Evolutionary conservation across 2,888 invertebrate genomes (phyloP).

Genomic region (Hedya salicella): DNA sequence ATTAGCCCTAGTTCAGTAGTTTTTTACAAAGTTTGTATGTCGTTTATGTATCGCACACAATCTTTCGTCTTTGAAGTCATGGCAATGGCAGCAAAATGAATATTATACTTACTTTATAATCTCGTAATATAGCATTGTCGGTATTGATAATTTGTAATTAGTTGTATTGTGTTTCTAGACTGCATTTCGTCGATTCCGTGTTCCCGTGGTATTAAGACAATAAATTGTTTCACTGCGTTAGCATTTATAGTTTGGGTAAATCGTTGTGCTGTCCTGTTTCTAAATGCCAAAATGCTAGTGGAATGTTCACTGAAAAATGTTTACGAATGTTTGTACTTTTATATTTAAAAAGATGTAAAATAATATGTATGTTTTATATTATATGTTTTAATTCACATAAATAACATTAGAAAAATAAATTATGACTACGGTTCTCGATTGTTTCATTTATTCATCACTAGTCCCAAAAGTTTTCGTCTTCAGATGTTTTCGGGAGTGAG

Average conservation of each 20-base stretch:
- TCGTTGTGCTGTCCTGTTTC: constrained; percentile 42
- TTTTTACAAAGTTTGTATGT: constrained; percentile 12
- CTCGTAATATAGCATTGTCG: constrained; percentile 18
- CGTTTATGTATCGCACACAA: constrained; percentile 4
- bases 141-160: constrained; percentile 12
- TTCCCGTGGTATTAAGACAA: constrained; percentile 54
- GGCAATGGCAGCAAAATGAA: constrained; percentile 30
- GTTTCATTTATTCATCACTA: constrained; percentile 57
- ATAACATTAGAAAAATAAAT: constrained; percentile 71
- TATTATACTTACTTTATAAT: constrained; percentile 23
- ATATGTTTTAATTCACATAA: constrained; percentile 69
- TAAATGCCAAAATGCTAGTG: constrained; percentile 49
- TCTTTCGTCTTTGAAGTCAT: constrained; percentile 1
- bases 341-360: constrained; percentile 70
- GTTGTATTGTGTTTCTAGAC: constrained; percentile 25
- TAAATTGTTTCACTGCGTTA: constrained; percentile 62
- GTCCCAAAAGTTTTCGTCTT: constrained; percentile 75
- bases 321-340: constrained; percentile 80
- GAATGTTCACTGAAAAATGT: constrained; percentile 57
- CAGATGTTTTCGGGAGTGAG: constrained; percentile 64
- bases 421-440: constrained; percentile 64
- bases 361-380: constrained; percentile 67
- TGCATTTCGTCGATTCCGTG: constrained; percentile 46
- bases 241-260: constrained; percentile 69
- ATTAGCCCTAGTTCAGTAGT: constrained; percentile 2